Evolutionary conservation across 1,140 invertebrate genomes (phyloP).

Genomic region (Polypedilum vanderplanki): DNA sequence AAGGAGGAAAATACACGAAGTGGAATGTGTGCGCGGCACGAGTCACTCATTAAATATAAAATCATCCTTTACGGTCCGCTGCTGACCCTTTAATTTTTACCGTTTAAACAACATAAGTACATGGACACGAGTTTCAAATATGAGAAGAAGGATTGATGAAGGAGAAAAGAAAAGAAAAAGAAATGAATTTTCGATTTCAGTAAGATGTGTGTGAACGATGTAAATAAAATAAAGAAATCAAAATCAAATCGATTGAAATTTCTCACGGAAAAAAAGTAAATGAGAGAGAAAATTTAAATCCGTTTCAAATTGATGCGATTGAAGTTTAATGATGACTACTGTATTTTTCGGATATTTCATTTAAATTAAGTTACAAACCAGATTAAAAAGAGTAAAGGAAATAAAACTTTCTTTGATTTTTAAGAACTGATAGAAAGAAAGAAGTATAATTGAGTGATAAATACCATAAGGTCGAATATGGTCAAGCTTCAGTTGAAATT

Average conservation of each 20-base stretch:
- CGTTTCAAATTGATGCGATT: conserved; percentile 7
- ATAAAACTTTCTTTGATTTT: neutral
- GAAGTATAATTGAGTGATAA: neutral
- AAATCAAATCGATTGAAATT: too few relatives aligned
- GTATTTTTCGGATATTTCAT: neutral
- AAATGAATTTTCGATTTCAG: too few relatives aligned
- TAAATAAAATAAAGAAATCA: too few relatives aligned
- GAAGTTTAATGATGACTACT: conserved; percentile 9
- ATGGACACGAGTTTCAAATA: too few relatives aligned
- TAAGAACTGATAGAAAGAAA: neutral
- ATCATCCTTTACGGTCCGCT: conserved; percentile 10
- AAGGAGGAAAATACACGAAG: too few relatives aligned
- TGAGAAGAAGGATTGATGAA: too few relatives aligned
- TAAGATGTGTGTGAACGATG: too few relatives aligned
- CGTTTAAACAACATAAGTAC: neutral
- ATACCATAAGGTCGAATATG: neutral
- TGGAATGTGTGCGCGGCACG: neutral
- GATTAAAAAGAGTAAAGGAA: neutral
- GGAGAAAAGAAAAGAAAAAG: too few relatives aligned
- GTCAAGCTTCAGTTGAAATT: conserved; percentile 5
- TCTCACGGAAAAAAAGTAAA: too few relatives aligned
- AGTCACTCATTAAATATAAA: neutral
- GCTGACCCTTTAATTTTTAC: conserved; percentile 17
- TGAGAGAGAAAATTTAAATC: neutral
- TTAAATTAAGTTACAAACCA: neutral